Base-by-base conservation (phyloP, 2,888 invertebrate species). In the Pollenia amentaria region DNA sequence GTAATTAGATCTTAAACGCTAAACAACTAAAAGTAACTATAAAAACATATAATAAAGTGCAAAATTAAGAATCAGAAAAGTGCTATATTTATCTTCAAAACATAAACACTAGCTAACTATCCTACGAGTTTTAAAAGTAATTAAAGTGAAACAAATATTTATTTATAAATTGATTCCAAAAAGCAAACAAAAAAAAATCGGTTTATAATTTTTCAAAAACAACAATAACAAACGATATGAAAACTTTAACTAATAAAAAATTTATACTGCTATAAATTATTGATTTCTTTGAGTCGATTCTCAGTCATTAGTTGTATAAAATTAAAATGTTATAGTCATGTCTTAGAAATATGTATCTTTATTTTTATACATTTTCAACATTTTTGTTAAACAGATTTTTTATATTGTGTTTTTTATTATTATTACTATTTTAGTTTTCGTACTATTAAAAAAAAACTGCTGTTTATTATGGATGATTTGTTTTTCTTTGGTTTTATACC, bases 401-500 rank as follows among this genome's bases (percentile, higher is more conserved):
- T 29, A 29, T 29, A 6, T 29, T 29, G 6, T 29, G 29, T 29
- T 6, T 29, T 29, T 29, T 29, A 29, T 29, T 29, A 29, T 29
- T 29, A 29, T 29, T 29, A n/a, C n/a, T n/a, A 29, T 29, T 6
- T 29, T 29, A 29, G 3, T 29, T 29, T 29, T 29, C 4, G 6
- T 29, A 29, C 6, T 29, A 29, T 29, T 29, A 29, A 29, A 29
- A 29, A n/a, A 29, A 29, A 29, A 3, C 6, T 29, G 29, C 29
- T 29, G 6, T 29, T 29, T 29, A 29, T 29, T 29, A 38, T 38
- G 67, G 42, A 64, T 65, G 46, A 70, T 53, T 70, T 40, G 18
- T 42, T 51, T 70, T 40, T 77, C 29, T 29, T 29, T 87, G 57
- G 69, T 48, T 78, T 78, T 69, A 44, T 69, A 38, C 21, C 21